These are phyloP conservation scores for Oncorhynchus tshawytscha DNA, from an alignment of 2,113 vertebrate species.

Conservation along the genomic window DNA sequence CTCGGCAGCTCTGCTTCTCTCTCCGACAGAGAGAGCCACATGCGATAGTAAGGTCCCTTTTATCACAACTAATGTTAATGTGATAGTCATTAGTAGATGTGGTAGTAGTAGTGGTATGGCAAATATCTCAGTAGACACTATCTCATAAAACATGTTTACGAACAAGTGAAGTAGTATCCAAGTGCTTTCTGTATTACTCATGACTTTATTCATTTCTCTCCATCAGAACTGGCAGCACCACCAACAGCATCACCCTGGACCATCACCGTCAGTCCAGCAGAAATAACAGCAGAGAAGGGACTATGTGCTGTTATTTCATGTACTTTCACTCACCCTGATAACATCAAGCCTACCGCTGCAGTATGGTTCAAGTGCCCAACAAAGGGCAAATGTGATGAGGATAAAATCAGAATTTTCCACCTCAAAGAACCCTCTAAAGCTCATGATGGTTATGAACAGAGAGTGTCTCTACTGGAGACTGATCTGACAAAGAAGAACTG, in stretches of 20 bases:
- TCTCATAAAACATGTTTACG: not conserved
- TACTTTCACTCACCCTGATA: accelerated
- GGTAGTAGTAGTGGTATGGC: not conserved
- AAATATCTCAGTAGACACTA: not conserved
- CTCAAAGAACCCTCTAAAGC: accelerated
- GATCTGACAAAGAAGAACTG: too few species aligned
- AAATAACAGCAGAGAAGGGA: conserved; percentile 42
- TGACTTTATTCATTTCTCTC: not conserved
- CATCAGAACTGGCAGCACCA: not conserved
- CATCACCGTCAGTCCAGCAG: conserved; percentile 1
- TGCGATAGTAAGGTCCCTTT: too few species aligned
- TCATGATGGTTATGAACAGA: too few species aligned
- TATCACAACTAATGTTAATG: too few species aligned
- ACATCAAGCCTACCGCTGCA: accelerated
- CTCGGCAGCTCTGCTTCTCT: not conserved
- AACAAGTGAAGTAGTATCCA: too few species aligned
- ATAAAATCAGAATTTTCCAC: not conserved
- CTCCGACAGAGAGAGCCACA: not conserved
- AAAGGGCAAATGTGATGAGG: accelerated
- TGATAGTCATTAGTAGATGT: too few species aligned
- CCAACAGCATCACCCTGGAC: not conserved
- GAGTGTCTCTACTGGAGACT: too few species aligned
- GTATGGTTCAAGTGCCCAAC: conserved; percentile 15
- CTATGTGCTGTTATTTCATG: conserved; percentile 56
- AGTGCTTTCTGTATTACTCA: not conserved